Base-by-base conservation (phyloP, 2,888 invertebrate genomes). In the Serrognathus titanus region DNA sequence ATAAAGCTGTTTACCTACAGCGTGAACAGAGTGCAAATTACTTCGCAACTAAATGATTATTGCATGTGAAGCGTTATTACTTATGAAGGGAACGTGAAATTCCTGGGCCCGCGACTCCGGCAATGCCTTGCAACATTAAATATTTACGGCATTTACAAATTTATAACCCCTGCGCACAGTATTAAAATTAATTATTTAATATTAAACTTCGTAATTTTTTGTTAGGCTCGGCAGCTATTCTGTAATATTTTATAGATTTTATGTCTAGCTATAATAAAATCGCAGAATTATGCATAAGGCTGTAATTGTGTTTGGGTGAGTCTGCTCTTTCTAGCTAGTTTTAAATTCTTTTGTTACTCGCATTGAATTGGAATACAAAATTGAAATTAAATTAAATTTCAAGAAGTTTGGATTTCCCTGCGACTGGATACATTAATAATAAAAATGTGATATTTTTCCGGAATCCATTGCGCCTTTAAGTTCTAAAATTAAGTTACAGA, bases 111-210 rank as follows among this genome's bases (percentile, higher is more conserved):
- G 60, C 62, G 62, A 61, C 63, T 62, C 62, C 67, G 62, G 69
- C 70, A 69, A 67, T 71, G 70, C 71, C 71, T 71, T 70, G 68
- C 68, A 66, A 64, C 69, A 71, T 76, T 68, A 75, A 76, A 73
- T 73, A 75, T 76, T 75, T 69, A 75, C 69, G 64, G 64, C 69
- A 68, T 69, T 73, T 74, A 75, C 70, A 69, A 74, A 76, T 76
- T 76, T 74, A 75, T 73, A 74, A 74, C 74, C 72, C 74, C 72
- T 72, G 76, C 75, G 77, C 77, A 69, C 77, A 72, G 80, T 81
- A 81, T 81, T 81, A 80, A 81, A 81, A 81, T 81, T 79, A 81
- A 81, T 81, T 81, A 81, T 81, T 81, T 80, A 81, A 80, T 80
- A 80, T 81, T 81, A 80, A 81, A 81, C 78, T 80, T 78, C 75